Conservation (phyloP, 2,113 vertebrate genomes). For the Shinisaurus crocodilurus region DNA sequence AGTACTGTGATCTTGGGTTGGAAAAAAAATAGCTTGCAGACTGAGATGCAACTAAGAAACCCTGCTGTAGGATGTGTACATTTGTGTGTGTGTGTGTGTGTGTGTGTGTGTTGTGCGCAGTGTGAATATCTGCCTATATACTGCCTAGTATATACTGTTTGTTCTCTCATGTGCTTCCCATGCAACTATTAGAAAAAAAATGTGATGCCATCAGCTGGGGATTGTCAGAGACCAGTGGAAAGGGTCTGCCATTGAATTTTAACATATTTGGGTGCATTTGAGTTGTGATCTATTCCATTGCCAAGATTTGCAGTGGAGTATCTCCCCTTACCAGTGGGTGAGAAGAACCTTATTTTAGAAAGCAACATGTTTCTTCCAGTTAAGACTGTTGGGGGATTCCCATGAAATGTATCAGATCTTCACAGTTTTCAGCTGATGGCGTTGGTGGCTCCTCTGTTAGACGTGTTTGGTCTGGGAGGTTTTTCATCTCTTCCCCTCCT, state of each 20-base stretch:
- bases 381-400: not conserved
- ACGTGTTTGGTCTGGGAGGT: conserved; percentile 43
- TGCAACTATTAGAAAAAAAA: conserved; percentile 26
- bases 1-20: not conserved
- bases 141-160: not conserved
- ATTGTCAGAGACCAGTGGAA: not conserved
- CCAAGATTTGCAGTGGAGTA: not conserved
- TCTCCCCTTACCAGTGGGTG: not conserved
- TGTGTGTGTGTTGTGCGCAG: conserved; percentile 41
- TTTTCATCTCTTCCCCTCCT: conserved; percentile 29
- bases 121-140: conserved; percentile 44
- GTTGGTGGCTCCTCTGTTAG: conserved; percentile 41
- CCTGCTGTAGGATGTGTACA: accelerated
- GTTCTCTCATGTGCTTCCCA: conserved; percentile 29
- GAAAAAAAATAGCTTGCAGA: not conserved
- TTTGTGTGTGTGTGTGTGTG: not conserved
- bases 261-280: not conserved
- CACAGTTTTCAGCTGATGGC: not conserved
- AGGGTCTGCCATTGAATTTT: not conserved
- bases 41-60: not conserved
- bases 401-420: not conserved
- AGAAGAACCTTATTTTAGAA: not conserved
- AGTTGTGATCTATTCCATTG: not conserved
- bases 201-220: not conserved
- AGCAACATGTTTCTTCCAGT: not conserved